Base-by-base conservation (phyloP, 2,113 vertebrate species). In the Corydoras maculifer region DNA sequence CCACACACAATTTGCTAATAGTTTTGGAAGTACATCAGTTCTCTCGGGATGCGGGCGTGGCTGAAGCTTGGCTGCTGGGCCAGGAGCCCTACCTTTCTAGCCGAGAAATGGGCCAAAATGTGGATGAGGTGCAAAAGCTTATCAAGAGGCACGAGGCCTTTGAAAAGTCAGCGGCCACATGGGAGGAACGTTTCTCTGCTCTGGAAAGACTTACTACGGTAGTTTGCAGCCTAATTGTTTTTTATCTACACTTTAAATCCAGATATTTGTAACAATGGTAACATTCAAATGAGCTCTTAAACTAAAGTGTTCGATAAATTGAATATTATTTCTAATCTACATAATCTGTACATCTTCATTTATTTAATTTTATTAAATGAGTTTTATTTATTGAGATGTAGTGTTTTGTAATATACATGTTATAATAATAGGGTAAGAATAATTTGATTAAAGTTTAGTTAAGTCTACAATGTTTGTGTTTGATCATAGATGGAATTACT, bases 21-120 rank as follows among this genome's bases (percentile, higher is more conserved):
- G 96, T 98, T 86, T 79, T 98, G 90, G 96, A 98, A 84, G 95
- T 98, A 59, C 94, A 98, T 82, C 96, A 98, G 90, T 98, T 98
- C 85, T 94, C 93, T 3, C 87, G 95, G 75, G 96, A 98, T 0
- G 96, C 96, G 0, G 95, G 95, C 0, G 96, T 98, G 78, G 96
- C 95, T 0, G 96, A 98, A 84, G 93, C 96, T n/a, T 98, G 95
- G 96, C 87, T 98, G 78, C 87, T 97, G 66, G 95, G 93, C 0
- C 94, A 98, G 87, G 96, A 98, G 82, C 94, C 95, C 0, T 97
- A 98, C 84, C 87, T 98, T 4, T 96, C 93, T 64, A 93, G 94
- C 72, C 88, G 93, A n/a, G 94, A 95, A 81, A 84, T 98, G 54
- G 96, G 96, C 4, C 93, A 93, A 79, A 98, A 92, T 0, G 96